phyloP scores from a whole-genome alignment of 2,888 invertebrate genomes.

The Amblyjoppa proteus region DNA sequence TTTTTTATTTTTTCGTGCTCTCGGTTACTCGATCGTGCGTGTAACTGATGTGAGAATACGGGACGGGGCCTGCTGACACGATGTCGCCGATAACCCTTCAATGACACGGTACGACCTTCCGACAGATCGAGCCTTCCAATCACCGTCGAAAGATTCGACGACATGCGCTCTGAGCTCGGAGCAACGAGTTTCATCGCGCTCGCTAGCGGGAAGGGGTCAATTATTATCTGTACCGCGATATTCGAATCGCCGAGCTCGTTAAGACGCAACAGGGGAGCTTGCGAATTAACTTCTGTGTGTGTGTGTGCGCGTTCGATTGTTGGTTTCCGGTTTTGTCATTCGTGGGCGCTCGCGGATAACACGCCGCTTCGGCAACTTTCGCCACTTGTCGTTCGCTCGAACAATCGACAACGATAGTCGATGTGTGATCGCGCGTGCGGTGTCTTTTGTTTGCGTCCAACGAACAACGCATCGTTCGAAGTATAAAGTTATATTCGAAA shows the following conservation, averaged over 20 bases:
- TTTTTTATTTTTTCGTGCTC: constrained; percentile 24
- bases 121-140: constrained; percentile 49
- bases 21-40: constrained; percentile 61
- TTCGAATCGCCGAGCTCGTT: background rate
- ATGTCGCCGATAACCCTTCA: constrained; percentile 69
- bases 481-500: background rate
- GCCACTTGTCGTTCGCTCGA: background rate
- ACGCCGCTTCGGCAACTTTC: background rate
- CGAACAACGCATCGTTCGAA: background rate
- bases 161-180: constrained; percentile 52
- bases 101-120: constrained; percentile 71
- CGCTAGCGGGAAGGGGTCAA: background rate
- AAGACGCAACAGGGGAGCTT: background rate
- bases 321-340: background rate
- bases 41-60: constrained; percentile 52
- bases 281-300: background rate
- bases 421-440: background rate
- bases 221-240: constrained; percentile 33
- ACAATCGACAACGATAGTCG: background rate
- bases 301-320: background rate
- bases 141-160: constrained; percentile 12
- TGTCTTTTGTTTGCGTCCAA: constrained; percentile 2
- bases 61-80: constrained; percentile 26
- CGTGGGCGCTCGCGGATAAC: background rate
- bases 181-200: constrained; percentile 1